Percentiles rank a stretch among this genome's conserved stretches.
phyloP scores from a whole-genome alignment of 2,113 vertebrate genomes.

The Aviceda subcristata region DNA sequence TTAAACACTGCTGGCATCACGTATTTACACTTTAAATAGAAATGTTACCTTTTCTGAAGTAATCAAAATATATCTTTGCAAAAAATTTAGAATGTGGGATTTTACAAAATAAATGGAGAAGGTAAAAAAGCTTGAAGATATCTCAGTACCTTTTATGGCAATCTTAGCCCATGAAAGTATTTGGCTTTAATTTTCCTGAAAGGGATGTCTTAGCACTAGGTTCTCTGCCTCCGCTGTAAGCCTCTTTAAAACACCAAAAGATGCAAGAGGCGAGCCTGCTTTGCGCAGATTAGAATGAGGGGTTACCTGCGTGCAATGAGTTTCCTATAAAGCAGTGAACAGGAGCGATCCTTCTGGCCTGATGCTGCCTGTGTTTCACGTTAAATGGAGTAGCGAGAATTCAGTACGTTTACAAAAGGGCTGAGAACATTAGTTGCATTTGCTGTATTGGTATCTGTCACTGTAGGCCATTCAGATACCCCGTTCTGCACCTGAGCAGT shows the following conservation, averaged over 20 bases:
- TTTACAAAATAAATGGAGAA: slow-evolving; percentile 68
- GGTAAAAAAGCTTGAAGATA: slow-evolving; percentile 61
- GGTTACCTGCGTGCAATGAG: background rate
- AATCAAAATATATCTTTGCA: slow-evolving; percentile 82
- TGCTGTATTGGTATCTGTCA: background rate
- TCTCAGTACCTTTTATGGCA: slow-evolving; percentile 64
- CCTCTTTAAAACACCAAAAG: background rate
- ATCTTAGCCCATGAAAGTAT: slow-evolving; percentile 2
- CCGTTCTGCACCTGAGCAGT: background rate
- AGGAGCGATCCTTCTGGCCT: background rate
- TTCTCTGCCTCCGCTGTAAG: background rate
- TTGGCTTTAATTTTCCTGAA: slow-evolving; percentile 52
- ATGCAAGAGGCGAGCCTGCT: background rate
- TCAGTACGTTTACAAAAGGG: background rate
- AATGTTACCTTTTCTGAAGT: slow-evolving; percentile 69
- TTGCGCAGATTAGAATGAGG: background rate
- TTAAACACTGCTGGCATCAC: slow-evolving; percentile 63
- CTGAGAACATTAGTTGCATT: background rate
- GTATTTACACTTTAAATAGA: slow-evolving; percentile 82
- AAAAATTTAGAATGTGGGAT: slow-evolving; percentile 72
- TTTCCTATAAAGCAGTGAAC: background rate
- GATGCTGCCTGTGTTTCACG: background rate
- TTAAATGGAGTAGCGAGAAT: background rate
- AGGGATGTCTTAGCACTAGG: background rate
- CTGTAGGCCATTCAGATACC: background rate